These are phyloP conservation scores for Eupithecia exiguata DNA, from an alignment of 2,888 invertebrate genomes.

Conservation along the genomic window DNA sequence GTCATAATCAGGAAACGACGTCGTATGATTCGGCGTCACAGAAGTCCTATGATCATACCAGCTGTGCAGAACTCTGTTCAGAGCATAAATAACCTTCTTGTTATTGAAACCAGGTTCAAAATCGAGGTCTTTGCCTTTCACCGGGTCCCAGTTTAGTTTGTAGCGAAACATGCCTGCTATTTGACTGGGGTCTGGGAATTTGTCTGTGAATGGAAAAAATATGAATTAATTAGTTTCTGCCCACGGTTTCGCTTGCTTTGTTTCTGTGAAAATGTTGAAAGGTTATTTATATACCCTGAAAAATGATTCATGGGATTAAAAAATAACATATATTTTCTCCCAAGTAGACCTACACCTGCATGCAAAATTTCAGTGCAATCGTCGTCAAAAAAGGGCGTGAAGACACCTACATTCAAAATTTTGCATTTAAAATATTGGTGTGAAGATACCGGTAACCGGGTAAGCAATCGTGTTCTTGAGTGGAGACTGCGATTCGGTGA, in stretches of 20 bases:
- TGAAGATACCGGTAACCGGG: too few species aligned
- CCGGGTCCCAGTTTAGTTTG: conserved; percentile 56
- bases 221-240: background rate
- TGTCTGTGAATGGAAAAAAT: conserved; percentile 51
- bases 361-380: too few species aligned
- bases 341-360: too few species aligned
- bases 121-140: conserved; percentile 15
- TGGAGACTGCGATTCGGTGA: too few species aligned
- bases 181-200: conserved; percentile 62
- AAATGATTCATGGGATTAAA: too few species aligned
- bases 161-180: conserved; percentile 55
- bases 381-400: too few species aligned
- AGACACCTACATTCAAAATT: too few species aligned
- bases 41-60: conserved; percentile 58
- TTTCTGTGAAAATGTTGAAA: too few species aligned
- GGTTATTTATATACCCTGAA: background rate
- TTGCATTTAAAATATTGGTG: too few species aligned
- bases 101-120: conserved; percentile 6
- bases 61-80: conserved; percentile 48
- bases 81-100: conserved; percentile 54
- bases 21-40: conserved; percentile 52
- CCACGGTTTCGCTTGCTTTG: too few species aligned
- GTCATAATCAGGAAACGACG: conserved; percentile 50
- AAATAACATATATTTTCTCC: too few species aligned
- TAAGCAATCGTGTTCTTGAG: too few species aligned